Evolutionary conservation across 2,888 invertebrate species (phyloP).

Genomic region (Campoplex capitator): DNA sequence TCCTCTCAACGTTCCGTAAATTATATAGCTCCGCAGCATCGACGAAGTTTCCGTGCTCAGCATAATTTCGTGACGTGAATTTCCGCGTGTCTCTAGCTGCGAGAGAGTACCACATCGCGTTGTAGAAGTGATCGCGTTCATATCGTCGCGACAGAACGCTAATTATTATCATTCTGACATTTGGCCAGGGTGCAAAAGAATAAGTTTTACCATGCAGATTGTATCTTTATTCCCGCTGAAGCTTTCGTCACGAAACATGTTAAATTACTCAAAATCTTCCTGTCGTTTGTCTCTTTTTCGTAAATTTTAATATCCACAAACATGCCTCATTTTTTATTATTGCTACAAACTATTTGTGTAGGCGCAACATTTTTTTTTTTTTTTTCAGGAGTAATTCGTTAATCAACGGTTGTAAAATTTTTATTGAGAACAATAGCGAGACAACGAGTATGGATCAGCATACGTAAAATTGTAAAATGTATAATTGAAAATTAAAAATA

Average conservation of each 20-base stretch:
- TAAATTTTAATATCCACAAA: constrained; percentile 71
- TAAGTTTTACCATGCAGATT: constrained; percentile 38
- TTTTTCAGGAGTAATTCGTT: too few species aligned
- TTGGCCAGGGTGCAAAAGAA: constrained; percentile 47
- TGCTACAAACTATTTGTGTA: not conserved
- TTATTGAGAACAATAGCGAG: not conserved
- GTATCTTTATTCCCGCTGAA: constrained; percentile 31
- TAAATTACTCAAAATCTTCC: not conserved
- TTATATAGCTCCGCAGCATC: constrained; percentile 71
- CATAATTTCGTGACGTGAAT: constrained; percentile 67
- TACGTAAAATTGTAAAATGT: too few species aligned
- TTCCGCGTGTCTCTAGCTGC: constrained; percentile 61
- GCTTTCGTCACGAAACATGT: constrained; percentile 54
- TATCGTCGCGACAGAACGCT: constrained; percentile 65
- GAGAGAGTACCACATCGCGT: constrained; percentile 38
- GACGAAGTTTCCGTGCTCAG: constrained; percentile 64
- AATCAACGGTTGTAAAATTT: not conserved
- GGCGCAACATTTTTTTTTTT: not conserved
- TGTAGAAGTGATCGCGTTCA: constrained; percentile 29
- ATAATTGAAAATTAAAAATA: too few species aligned
- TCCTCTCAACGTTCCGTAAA: constrained; percentile 57
- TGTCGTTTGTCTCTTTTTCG: constrained; percentile 19
- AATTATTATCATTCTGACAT: constrained; percentile 78
- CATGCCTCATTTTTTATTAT: constrained; percentile 67
- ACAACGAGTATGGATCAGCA: too few species aligned